Evolutionary conservation across 2,113 vertebrate genomes (phyloP), one percentile per base, ranked within the genome.

Genomic region (Gobius niger): DNA sequence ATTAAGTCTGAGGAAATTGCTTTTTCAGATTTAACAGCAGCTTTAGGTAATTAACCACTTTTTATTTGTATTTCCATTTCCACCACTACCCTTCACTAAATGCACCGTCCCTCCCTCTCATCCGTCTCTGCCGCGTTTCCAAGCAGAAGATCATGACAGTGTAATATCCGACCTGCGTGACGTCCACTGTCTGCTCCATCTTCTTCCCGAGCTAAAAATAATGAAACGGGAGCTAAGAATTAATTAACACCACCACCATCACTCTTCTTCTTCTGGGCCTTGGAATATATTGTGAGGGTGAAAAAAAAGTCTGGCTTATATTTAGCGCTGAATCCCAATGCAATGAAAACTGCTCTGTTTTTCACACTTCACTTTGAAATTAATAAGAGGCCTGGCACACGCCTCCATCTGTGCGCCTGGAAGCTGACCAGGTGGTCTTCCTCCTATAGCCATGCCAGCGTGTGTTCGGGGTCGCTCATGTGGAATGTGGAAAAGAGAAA

Each of bases 201-300:
- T 47, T 68, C 54, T 24, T 19, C 61, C n/a, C 4, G 56, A 57
- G 76, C 87, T 87, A 88, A 91, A 91, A 89, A 90, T 88, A 89
- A 68, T 42, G 53, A 67, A 72, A 75, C 7, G 7, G 61, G 60
- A 71, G 68, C 64, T 60, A 81, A 86, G 24, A 50, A 82, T 83
- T 62, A 81, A 81, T 86, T 84, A 88, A 19, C 73, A 52, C 47
- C 60, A 52, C 47, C 60, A n/a, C 82, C 83, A 80, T 88, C 65
- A 49, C 44, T 87, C 80, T 70, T 60, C 80, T 70, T 60, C 24
- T 34, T 2, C 2, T 5, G 59, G 65, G 62, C 78, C 79, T 59
- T 65, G 63, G 65, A 49, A 68, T 76, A 65, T 40, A 63, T 63
- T 16, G 24, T 19, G 44, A 73, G 65, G 16, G 24, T 34, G 24